These are phyloP conservation scores for Turnix velox DNA, from an alignment of 2,113 vertebrate genomes.

Conservation along the genomic window DNA sequence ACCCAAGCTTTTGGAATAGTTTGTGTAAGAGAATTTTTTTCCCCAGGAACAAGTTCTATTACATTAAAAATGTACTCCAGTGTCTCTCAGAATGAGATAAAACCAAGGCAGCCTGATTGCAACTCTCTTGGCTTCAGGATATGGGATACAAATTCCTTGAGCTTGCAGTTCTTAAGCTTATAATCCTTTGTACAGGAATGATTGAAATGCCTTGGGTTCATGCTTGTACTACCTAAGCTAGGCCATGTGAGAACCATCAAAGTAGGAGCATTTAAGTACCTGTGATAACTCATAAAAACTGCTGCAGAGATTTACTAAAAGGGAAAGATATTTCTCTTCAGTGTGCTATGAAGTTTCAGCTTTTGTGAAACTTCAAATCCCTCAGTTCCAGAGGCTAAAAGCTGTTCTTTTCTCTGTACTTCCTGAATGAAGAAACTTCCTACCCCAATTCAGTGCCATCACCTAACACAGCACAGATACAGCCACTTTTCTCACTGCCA, in stretches of 20 bases:
- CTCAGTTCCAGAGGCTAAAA: not conserved
- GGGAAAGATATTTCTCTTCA: not conserved
- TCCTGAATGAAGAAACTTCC: not conserved
- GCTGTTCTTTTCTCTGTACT: not conserved
- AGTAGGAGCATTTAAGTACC: not conserved
- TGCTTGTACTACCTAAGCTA: not conserved
- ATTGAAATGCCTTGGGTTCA: constrained; percentile 10
- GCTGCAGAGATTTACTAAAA: not conserved
- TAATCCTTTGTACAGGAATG: constrained; percentile 25
- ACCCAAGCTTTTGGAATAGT: not conserved
- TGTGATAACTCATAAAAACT: not conserved
- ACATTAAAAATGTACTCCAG: not conserved
- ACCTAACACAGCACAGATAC: not conserved
- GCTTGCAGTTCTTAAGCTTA: not conserved
- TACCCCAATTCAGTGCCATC: not conserved
- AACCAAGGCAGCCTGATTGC: not conserved
- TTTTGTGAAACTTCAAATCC: not conserved
- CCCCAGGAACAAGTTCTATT: not conserved
- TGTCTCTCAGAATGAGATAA: not conserved
- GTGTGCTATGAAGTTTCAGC: not conserved
- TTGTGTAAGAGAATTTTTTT: not conserved
- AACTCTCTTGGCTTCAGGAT: not conserved
- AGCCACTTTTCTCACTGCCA: not conserved
- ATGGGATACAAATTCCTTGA: not conserved
- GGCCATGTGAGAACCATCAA: not conserved